Conservation (phyloP, 2,113 vertebrate species). For the Paraplagusia blochii region DNA sequence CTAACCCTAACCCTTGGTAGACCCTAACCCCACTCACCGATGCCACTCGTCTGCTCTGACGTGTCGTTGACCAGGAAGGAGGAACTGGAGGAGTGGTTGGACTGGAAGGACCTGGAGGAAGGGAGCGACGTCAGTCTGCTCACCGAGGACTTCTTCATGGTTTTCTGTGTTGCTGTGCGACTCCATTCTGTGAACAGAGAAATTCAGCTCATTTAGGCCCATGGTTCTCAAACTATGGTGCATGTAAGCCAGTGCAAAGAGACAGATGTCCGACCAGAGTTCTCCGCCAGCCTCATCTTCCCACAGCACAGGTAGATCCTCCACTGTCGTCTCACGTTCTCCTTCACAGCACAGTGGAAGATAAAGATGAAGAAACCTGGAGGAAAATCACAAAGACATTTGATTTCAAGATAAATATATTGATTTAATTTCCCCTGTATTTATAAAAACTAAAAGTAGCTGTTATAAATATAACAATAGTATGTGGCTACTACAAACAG, state of each 20-base stretch:
- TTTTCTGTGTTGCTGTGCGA: conserved; percentile 73
- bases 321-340: conserved; percentile 93
- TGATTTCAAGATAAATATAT: too few relatives aligned
- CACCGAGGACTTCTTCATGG: conserved; percentile 36
- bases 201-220: neutral
- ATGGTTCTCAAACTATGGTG: too few relatives aligned
- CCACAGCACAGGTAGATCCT: conserved; percentile 91
- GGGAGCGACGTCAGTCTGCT: conserved; percentile 42
- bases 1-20: too few relatives aligned
- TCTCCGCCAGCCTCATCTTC: conserved; percentile 84
- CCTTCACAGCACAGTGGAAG: conserved; percentile 91
- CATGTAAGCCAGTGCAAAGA: neutral
- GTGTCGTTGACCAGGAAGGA: conserved; percentile 56
- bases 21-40: conserved; percentile 44
- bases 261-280: conserved; percentile 79
- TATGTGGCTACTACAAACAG: too few relatives aligned
- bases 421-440: too few relatives aligned
- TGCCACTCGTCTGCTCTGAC: conserved; percentile 35
- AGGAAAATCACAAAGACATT: neutral
- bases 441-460: too few relatives aligned
- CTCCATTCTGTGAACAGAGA: conserved; percentile 73
- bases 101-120: conserved; percentile 47
- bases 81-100: conserved; percentile 51
- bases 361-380: conserved; percentile 97
- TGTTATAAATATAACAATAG: too few relatives aligned